phyloP scores from a whole-genome alignment of 2,888 invertebrate species.

The Cerastoderma edule region DNA sequence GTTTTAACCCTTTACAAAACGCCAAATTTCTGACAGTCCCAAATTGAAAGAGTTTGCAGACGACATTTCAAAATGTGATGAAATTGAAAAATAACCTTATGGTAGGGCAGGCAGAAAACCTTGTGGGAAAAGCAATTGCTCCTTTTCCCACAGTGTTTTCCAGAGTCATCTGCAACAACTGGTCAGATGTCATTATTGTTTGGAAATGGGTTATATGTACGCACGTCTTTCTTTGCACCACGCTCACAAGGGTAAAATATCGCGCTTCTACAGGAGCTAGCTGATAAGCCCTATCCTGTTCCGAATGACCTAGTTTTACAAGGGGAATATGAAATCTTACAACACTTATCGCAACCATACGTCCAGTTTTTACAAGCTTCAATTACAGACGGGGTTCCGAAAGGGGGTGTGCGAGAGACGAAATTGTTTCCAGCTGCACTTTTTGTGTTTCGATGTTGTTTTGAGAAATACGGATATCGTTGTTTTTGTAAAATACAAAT shows the following conservation, averaged over 20 bases:
- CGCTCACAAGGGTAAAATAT: slow-evolving; percentile 5
- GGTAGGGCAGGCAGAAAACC: not conserved
- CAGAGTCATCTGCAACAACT: not conserved
- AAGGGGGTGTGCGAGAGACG: too few relatives aligned
- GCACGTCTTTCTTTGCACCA: not conserved
- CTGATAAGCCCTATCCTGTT: slow-evolving; percentile 25
- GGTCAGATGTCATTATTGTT: not conserved
- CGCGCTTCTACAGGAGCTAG: slow-evolving; percentile 5
- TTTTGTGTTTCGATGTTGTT: too few relatives aligned
- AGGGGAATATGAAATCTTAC: slow-evolving; percentile 31
- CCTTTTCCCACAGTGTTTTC: not conserved
- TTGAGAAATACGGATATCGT: too few relatives aligned
- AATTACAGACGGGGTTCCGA: slow-evolving; percentile 20
- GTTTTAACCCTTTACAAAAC: too few relatives aligned
- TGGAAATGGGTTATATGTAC: not conserved
- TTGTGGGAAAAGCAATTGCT: not conserved
- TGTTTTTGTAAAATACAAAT: too few relatives aligned
- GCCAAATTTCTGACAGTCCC: too few relatives aligned
- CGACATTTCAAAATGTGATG: too few relatives aligned
- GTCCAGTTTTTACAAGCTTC: slow-evolving; percentile 33
- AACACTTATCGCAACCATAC: slow-evolving; percentile 34
- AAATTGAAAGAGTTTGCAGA: too few relatives aligned
- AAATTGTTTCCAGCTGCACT: too few relatives aligned
- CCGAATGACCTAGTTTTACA: slow-evolving; percentile 14
- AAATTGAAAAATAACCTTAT: too few relatives aligned